phyloP scores from a whole-genome alignment of 2,113 vertebrate genomes.

The Xyliphius kryptos region DNA sequence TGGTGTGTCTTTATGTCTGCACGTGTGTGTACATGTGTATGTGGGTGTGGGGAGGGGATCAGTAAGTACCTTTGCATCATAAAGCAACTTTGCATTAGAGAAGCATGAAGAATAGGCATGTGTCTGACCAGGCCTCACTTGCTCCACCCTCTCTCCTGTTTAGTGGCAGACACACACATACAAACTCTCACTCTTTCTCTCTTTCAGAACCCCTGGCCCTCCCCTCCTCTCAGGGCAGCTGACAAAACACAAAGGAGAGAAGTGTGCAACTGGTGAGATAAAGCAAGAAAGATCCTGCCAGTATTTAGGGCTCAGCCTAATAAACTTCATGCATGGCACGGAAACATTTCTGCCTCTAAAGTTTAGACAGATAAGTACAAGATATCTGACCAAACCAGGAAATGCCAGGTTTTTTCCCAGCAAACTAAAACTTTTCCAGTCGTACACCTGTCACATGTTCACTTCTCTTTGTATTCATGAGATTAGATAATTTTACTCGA shows the following conservation, averaged over 20 bases:
- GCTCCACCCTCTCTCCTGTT: conserved; percentile 12
- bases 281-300: too few species aligned
- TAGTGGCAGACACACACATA: conserved; percentile 12
- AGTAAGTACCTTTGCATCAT: conserved; percentile 23
- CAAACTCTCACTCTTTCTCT: conserved; percentile 10
- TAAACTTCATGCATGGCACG: too few species aligned
- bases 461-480: too few species aligned
- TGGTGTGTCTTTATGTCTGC: conserved; percentile 27
- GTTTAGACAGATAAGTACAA: too few species aligned
- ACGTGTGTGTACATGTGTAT: conserved; percentile 28
- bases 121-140: conserved; percentile 28
- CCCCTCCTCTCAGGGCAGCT: conserved; percentile 57
- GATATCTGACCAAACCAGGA: too few species aligned
- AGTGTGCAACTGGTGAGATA: conserved; percentile 70
- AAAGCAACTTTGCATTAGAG: conserved; percentile 31
- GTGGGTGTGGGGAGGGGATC: conserved; percentile 8
- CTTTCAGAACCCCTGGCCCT: conserved; percentile 3
- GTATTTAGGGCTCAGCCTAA: too few species aligned
- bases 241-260: conserved; percentile 69
- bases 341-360: too few species aligned
- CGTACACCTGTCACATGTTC: too few species aligned
- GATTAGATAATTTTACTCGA: too few species aligned
- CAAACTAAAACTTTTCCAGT: too few species aligned
- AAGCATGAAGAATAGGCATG: conserved; percentile 27
- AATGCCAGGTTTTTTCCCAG: too few species aligned